Evolutionary conservation across 2,888 invertebrate genomes (phyloP).

Genomic region (Heteromurus nitidus): DNA sequence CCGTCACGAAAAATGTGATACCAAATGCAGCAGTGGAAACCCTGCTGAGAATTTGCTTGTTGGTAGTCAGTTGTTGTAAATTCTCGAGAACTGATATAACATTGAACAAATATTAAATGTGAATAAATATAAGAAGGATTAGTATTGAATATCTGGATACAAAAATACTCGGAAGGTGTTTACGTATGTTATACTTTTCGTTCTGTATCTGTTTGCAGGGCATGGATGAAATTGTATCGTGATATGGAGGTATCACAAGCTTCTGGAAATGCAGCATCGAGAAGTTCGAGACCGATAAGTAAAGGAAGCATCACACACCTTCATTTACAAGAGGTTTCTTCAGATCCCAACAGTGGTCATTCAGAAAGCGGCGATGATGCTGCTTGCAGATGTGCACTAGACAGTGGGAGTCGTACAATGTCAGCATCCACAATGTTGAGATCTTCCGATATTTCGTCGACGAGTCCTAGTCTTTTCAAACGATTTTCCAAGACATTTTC

Average conservation of each 20-base stretch:
- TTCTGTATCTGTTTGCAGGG: conserved; percentile 54
- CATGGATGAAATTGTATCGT: conserved; percentile 71
- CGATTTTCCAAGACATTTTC: conserved; percentile 73
- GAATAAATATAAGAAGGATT: no score
- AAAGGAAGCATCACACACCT: conserved; percentile 69
- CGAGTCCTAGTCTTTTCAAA: conserved; percentile 70
- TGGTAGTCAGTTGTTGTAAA: no score
- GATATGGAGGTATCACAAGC: conserved; percentile 71
- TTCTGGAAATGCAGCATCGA: conserved; percentile 35
- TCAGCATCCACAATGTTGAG: conserved; percentile 45
- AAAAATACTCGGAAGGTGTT: no score
- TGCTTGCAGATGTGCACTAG: neutral
- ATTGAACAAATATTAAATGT: no score
- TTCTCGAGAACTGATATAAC: no score
- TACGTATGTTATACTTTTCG: no score
- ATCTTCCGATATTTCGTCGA: conserved; percentile 55
- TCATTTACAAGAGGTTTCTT: conserved; percentile 62
- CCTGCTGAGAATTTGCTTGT: no score
- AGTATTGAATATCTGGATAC: no score
- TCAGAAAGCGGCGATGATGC: neutral
- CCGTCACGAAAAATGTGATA: no score
- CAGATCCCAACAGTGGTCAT: conserved; percentile 50
- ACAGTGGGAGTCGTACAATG: conserved; percentile 5
- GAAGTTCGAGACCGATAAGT: conserved; percentile 53
- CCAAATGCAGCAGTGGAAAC: no score